A percentile compares a stretch with the other conserved stretches of the same genome.
These are phyloP conservation scores for Dallia pectoralis DNA, from an alignment of 2,797 vertebrate species.

Conservation along the genomic window DNA sequence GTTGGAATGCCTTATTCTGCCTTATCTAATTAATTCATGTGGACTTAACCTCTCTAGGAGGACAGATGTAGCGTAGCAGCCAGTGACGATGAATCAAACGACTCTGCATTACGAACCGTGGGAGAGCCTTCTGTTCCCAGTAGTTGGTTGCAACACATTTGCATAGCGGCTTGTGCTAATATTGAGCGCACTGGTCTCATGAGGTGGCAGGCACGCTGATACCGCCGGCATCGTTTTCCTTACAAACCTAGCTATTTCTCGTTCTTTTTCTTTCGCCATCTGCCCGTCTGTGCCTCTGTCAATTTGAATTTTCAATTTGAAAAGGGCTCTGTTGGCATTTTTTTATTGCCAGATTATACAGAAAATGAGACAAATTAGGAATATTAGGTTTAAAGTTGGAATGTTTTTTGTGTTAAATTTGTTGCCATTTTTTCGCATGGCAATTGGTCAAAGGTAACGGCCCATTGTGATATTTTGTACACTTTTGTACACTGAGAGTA, in stretches of 20 bases:
- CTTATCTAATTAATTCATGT: background rate
- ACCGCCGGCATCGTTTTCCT: conserved; percentile 25
- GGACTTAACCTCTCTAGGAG: background rate
- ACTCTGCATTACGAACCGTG: background rate
- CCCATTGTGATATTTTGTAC: too few relatives aligned
- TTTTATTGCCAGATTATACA: too few relatives aligned
- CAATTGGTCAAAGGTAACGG: too few relatives aligned
- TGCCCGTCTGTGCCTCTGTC: conserved; percentile 27
- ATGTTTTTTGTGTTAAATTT: too few relatives aligned
- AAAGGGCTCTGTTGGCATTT: too few relatives aligned
- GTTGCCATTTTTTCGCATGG: too few relatives aligned
- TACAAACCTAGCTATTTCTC: conserved; percentile 6
- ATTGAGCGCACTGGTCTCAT: background rate
- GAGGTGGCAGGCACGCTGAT: background rate
- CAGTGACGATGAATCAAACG: background rate
- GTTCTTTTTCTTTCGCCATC: conserved; percentile 18
- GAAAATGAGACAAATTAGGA: too few relatives aligned
- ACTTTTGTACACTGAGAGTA: too few relatives aligned
- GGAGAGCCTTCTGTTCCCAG: background rate
- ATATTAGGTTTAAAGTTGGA: too few relatives aligned
- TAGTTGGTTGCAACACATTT: background rate
- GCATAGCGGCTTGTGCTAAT: background rate
- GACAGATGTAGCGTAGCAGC: background rate
- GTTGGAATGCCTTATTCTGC: background rate
- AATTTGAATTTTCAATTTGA: conserved; percentile 19